A percentile compares a stretch with the other conserved stretches of the same genome.
These are phyloP conservation scores for Corapipo altera DNA, from an alignment of 2,113 vertebrate species.

Conservation along the genomic window DNA sequence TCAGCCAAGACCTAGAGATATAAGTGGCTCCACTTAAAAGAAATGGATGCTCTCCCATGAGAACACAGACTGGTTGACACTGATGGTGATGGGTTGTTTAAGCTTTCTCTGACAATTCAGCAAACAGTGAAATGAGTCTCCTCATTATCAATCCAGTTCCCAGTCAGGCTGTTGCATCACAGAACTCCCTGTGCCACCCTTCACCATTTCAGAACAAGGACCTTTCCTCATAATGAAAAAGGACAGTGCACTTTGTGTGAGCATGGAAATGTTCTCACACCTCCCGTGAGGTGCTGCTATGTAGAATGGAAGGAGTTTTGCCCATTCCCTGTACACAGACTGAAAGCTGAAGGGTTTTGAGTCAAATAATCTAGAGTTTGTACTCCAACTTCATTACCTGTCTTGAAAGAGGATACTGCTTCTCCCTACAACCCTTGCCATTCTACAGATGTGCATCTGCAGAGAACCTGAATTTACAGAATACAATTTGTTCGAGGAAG, in stretches of 20 bases:
- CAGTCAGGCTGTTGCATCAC: background rate
- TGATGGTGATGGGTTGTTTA: background rate
- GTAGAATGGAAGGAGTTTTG: background rate
- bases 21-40: background rate
- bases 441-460: background rate
- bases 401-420: background rate
- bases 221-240: background rate
- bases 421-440: background rate
- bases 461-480: background rate
- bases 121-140: background rate
- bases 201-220: background rate
- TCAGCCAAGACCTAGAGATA: background rate
- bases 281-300: background rate
- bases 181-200: background rate
- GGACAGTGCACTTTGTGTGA: background rate
- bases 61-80: background rate
- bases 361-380: background rate
- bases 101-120: background rate
- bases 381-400: background rate
- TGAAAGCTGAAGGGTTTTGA: background rate
- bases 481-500: background rate
- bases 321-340: background rate
- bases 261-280: background rate
- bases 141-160: background rate
- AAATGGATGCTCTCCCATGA: background rate